Evolutionary conservation across 2,797 vertebrate genomes (phyloP).

Genomic region (Dipus sagitta): DNA sequence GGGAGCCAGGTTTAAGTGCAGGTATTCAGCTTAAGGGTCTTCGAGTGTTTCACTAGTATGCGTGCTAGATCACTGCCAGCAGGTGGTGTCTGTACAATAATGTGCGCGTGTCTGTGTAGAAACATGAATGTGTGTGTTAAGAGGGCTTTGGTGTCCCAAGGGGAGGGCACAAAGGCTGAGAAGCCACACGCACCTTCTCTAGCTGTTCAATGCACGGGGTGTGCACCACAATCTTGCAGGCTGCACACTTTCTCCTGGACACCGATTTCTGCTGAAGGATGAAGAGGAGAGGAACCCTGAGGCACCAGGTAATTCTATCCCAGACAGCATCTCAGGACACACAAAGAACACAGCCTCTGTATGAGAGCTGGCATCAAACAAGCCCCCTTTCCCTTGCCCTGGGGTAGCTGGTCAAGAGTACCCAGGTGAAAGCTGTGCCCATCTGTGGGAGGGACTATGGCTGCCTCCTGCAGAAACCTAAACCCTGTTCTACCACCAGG

Average conservation of each 20-base stretch:
- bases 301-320: background rate
- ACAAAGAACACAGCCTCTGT: background rate
- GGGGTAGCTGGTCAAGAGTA: background rate
- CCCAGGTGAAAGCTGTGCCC: background rate
- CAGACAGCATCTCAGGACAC: background rate
- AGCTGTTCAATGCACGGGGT: constrained; percentile 95
- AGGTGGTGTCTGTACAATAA: fast-evolving
- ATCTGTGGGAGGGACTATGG: background rate
- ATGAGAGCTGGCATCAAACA: background rate
- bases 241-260: constrained; percentile 95
- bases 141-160: background rate
- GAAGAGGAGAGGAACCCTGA: constrained; percentile 60
- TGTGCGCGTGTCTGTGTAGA: background rate
- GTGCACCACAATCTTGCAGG: constrained; percentile 97
- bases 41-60: background rate
- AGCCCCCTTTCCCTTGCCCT: background rate
- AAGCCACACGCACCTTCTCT: constrained; percentile 92
- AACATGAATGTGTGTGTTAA: fast-evolving
- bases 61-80: background rate
- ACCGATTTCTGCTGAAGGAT: constrained; percentile 93
- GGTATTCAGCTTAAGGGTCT: background rate
- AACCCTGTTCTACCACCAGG: constrained; percentile 23
- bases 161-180: background rate
- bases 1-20: background rate
- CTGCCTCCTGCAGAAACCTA: background rate